A percentile compares a stretch with the other conserved stretches of the same genome.
Conservation (phyloP, 2,113 vertebrate genomes). For the Tricholaema leucomelas region DNA sequence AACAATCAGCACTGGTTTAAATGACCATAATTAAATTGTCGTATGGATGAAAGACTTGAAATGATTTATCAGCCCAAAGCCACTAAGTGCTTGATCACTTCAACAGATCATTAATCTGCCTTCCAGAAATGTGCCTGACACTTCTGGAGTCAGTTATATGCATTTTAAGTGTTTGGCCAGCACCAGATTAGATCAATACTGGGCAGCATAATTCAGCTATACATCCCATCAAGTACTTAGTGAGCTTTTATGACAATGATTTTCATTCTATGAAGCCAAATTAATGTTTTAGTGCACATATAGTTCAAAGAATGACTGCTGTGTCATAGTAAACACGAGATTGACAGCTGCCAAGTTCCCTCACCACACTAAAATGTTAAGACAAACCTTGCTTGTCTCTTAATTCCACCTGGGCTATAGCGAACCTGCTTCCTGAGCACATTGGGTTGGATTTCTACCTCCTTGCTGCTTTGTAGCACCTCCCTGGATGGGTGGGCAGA, state of each 20-base stretch:
- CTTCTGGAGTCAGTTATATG: constrained; percentile 8
- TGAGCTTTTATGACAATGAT: neutral
- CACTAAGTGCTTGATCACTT: constrained; percentile 56
- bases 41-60: neutral
- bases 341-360: neutral
- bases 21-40: constrained; percentile 41
- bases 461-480: neutral
- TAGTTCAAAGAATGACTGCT: neutral
- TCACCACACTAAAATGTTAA: neutral
- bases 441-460: neutral
- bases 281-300: neutral
- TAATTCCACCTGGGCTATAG: neutral
- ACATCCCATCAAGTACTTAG: neutral
- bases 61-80: constrained; percentile 53
- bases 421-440: neutral
- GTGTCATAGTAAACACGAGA: neutral
- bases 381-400: neutral
- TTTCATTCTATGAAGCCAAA: neutral
- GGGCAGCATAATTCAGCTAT: neutral
- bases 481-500: too few relatives aligned
- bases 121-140: constrained; percentile 39
- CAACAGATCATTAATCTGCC: constrained; percentile 54
- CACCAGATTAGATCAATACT: constrained; percentile 33
- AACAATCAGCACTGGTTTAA: constrained; percentile 3
- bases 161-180: constrained; percentile 45